These are phyloP conservation scores for Coregonus ussuriensis DNA, from an alignment of 2,797 vertebrate species.

Conservation along the genomic window DNA sequence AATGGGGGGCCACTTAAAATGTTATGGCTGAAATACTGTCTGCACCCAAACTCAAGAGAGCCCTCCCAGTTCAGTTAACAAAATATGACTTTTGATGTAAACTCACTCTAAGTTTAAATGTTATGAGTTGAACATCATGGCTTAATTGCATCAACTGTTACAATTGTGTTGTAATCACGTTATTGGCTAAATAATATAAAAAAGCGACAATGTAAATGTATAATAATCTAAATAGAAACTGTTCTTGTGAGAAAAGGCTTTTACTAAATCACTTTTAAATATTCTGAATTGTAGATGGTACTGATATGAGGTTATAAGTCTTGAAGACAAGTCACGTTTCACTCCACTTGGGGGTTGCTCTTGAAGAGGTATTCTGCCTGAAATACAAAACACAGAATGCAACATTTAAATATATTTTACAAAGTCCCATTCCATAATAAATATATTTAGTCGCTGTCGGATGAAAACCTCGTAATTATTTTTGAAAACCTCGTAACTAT, in stretches of 20 bases:
- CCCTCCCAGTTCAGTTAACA: too few species aligned
- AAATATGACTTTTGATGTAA: too few species aligned
- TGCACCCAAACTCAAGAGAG: background rate
- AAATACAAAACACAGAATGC: slow-evolving; percentile 37
- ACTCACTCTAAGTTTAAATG: too few species aligned
- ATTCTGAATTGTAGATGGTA: slow-evolving; percentile 13
- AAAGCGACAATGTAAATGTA: background rate
- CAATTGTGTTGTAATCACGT: background rate
- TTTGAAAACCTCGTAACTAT: background rate
- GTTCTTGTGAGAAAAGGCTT: background rate
- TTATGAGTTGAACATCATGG: too few species aligned
- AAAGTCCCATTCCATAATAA: background rate
- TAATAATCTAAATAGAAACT: background rate
- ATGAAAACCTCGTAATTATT: background rate
- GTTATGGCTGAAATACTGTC: background rate
- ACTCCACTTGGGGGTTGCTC: slow-evolving; percentile 78
- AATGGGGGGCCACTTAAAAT: background rate
- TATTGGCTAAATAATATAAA: background rate
- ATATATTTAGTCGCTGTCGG: background rate
- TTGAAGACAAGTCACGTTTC: slow-evolving; percentile 22
- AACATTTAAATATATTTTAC: background rate
- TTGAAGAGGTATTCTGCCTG: slow-evolving; percentile 92
- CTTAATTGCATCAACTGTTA: too few species aligned
- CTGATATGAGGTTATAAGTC: slow-evolving; percentile 1
- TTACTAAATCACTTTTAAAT: background rate